Percentiles rank a stretch among this genome's conserved stretches.
Evolutionary conservation across 2,797 vertebrate genomes (phyloP).

Genomic region (Emys orbicularis): DNA sequence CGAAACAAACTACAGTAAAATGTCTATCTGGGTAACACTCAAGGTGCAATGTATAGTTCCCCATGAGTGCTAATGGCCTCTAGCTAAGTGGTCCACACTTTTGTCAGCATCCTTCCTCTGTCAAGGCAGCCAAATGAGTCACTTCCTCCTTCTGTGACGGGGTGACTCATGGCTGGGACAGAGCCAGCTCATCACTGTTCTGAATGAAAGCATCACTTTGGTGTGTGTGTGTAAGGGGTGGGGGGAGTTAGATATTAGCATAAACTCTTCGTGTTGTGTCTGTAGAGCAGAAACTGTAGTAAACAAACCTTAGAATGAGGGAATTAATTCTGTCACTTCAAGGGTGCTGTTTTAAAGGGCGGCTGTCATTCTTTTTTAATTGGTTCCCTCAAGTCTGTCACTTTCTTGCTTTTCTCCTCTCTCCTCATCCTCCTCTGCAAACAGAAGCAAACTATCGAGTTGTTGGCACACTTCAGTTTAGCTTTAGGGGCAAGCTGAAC

Average conservation of each 20-base stretch:
- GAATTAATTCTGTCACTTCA: neutral
- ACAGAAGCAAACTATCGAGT: neutral
- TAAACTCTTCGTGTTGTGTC: neutral
- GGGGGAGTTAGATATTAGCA: neutral
- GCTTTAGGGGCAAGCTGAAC: neutral
- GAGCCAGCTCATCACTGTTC: neutral
- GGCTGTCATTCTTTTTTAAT: neutral
- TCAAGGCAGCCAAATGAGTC: neutral
- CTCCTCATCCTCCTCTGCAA: neutral
- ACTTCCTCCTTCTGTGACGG: neutral
- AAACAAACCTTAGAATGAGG: neutral
- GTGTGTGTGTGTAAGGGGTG: neutral
- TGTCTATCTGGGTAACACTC: neutral
- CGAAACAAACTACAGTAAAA: neutral
- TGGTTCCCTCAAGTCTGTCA: neutral
- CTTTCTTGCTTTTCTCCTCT: fast-evolving
- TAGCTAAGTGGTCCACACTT: neutral
- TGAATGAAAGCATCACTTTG: neutral
- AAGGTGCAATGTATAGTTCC: neutral
- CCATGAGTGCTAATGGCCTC: neutral
- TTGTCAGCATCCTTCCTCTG: neutral
- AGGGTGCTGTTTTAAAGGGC: neutral
- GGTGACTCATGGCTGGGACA: neutral
- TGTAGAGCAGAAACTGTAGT: neutral
- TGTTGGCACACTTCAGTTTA: neutral